Conservation (phyloP, 2,113 vertebrate genomes). For the Poeciliopsis retropinna region DNA sequence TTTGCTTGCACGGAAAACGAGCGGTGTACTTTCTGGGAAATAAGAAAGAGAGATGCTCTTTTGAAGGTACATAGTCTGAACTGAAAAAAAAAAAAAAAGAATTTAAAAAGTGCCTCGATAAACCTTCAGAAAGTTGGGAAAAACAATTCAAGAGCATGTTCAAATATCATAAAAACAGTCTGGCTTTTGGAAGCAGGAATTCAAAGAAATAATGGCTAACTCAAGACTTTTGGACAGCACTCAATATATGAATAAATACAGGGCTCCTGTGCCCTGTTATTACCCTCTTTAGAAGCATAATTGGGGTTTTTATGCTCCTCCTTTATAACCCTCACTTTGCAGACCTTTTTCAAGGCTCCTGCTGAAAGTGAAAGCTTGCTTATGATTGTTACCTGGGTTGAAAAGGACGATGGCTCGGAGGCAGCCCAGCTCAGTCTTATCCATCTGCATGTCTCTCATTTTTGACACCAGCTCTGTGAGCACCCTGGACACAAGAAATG, state of each 20-base stretch:
- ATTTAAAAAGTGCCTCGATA: too few species aligned
- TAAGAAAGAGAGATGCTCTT: not conserved
- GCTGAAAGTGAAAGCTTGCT: not conserved
- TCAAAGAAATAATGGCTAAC: not conserved
- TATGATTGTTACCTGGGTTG: constrained; percentile 87
- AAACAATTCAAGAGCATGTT: too few species aligned
- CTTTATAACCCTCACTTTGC: not conserved
- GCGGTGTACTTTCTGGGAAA: not conserved
- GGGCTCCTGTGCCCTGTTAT: not conserved
- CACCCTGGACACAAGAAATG: constrained; percentile 81
- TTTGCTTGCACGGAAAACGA: too few species aligned
- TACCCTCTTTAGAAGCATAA: not conserved
- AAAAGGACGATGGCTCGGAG: constrained; percentile 97
- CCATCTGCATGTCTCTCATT: constrained; percentile 99
- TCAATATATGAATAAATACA: not conserved
- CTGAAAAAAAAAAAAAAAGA: not conserved
- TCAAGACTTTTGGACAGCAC: not conserved
- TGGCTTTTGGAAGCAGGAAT: not conserved
- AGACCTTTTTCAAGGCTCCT: not conserved
- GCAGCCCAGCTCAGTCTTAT: constrained; percentile 98
- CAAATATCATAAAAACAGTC: not conserved
- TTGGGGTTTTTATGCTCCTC: not conserved
- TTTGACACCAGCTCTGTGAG: constrained; percentile 98
- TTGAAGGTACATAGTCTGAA: not conserved
- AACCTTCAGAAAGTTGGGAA: too few species aligned